Evolutionary conservation across 2,888 invertebrate species (phyloP).

Genomic region (Anagyrus pseudococci): DNA sequence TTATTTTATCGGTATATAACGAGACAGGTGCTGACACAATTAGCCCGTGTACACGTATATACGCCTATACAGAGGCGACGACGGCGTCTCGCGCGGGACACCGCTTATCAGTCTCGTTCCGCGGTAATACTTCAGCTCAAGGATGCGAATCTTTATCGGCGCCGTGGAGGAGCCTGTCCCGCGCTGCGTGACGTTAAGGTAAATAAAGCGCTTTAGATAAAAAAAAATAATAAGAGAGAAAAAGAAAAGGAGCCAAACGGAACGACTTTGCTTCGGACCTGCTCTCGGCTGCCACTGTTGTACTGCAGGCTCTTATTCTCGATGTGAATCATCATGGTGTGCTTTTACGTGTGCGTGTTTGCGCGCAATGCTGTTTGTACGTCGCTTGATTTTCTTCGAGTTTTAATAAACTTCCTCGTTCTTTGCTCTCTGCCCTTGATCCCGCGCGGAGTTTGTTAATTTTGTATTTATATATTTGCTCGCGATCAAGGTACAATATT

Average conservation of each 20-base stretch:
- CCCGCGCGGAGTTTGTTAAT: no score
- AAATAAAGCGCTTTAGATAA: constrained; percentile 31
- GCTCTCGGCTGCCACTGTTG: no score
- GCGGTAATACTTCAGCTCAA: constrained; percentile 14
- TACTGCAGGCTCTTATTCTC: background rate
- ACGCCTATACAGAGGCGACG: background rate
- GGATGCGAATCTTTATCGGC: constrained; percentile 37
- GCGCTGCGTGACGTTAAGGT: constrained; percentile 34
- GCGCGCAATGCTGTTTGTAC: no score
- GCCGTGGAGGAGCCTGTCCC: background rate
- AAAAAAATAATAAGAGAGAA: constrained; percentile 9
- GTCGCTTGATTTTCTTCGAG: no score
- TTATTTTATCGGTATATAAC: background rate
- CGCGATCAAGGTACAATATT: no score
- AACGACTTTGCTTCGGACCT: constrained; percentile 5
- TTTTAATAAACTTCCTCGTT: no score
- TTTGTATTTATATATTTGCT: no score
- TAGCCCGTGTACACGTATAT: background rate
- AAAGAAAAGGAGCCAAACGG: constrained; percentile 1
- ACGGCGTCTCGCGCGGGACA: background rate
- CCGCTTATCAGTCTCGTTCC: background rate
- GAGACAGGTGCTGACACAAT: constrained; percentile 19
- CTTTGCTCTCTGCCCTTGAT: no score
- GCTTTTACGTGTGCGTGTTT: no score
- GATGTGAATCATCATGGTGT: no score